Evolutionary conservation across 2,888 invertebrate genomes (phyloP).

Genomic region (Leptopilina syphax): DNA sequence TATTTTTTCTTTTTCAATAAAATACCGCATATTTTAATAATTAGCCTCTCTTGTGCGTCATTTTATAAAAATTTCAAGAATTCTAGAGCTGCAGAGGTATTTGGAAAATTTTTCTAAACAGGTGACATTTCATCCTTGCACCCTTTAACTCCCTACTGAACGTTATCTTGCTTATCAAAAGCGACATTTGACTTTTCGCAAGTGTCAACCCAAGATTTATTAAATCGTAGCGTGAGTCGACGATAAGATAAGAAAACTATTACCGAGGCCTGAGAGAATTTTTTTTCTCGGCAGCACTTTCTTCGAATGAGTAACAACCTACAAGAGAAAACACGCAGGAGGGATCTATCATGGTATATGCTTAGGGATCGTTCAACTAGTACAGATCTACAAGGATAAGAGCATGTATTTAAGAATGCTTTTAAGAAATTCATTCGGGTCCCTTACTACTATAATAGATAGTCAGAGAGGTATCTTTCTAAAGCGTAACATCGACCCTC

Average conservation of each 20-base stretch:
- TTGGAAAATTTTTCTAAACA: not conserved
- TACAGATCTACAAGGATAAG: constrained; percentile 72
- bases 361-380: constrained; percentile 32
- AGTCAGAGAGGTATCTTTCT: constrained; percentile 25
- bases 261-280: constrained; percentile 11
- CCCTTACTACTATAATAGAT: constrained; percentile 34
- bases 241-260: constrained; percentile 33
- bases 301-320: constrained; percentile 30
- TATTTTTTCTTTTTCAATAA: no score
- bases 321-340: constrained; percentile 27
- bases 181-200: constrained; percentile 25
- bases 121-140: constrained; percentile 15
- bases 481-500: constrained; percentile 30
- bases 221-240: constrained; percentile 13
- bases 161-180: constrained; percentile 26
- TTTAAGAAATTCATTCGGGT: constrained; percentile 61
- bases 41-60: no score
- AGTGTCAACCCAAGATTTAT: constrained; percentile 31
- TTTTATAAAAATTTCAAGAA: no score
- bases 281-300: constrained; percentile 33
- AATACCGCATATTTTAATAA: no score
- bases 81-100: no score
- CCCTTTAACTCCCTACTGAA: not conserved
- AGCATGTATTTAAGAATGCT: constrained; percentile 72
- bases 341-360: constrained; percentile 19